phyloP scores from a whole-genome alignment of 2,797 vertebrate genomes.

The Gadopsis bispinosus region DNA sequence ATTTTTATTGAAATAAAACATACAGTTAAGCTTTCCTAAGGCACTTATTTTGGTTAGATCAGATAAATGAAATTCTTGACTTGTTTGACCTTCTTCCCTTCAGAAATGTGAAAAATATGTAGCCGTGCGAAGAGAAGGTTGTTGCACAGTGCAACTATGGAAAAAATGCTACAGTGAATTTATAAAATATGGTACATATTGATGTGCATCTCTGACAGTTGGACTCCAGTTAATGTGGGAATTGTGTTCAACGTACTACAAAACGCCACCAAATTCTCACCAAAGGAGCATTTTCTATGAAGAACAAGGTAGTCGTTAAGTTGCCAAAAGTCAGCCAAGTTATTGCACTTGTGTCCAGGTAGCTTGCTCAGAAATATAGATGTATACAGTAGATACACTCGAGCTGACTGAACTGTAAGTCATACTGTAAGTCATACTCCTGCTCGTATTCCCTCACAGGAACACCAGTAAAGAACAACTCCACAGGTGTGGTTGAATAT shows the following conservation, averaged over 20 bases:
- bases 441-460: conserved; percentile 78
- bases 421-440: neutral
- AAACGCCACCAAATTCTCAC: neutral
- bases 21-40: neutral
- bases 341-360: neutral
- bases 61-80: neutral
- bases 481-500: conserved; percentile 91
- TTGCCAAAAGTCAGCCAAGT: neutral
- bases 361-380: neutral
- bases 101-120: neutral
- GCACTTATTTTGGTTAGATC: neutral
- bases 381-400: neutral
- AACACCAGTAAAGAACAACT: conserved; percentile 86
- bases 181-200: neutral
- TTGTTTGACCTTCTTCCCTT: neutral
- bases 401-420: neutral
- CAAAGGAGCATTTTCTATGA: neutral
- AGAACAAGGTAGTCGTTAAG: neutral
- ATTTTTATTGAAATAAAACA: neutral
- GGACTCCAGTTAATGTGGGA: neutral
- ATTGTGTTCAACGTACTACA: neutral
- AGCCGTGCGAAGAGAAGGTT: neutral
- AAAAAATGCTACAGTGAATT: neutral
- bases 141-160: neutral
- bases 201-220: neutral